Base-by-base conservation (phyloP, 2,797 vertebrate species). In the Hippocampus kuda region DNA sequence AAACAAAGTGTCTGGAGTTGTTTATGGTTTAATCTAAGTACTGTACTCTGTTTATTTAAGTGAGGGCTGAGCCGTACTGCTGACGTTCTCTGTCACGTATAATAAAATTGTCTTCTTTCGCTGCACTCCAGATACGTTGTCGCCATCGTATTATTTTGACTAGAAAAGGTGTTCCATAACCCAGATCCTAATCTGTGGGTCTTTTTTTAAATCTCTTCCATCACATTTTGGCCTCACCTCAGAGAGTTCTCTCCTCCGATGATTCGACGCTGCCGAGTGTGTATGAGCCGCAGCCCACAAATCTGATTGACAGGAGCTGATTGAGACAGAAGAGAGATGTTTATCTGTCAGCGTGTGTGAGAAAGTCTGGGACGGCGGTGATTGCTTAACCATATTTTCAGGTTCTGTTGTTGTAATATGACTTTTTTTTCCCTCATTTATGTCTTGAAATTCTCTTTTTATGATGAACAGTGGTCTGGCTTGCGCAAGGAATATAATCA, bases 161-260 rank as follows among this genome's bases (percentile, higher is more conserved):
- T 22, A 8, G 22, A 54, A 54, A 54, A 54, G 51, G 22, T 11
- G 51, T n/a, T 54, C 51, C 51, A 24, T 24, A 54, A n/a, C 51
- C 22, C 20, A 54, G n/a, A 54, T 54, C 22, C 10, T n/a, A 3
- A 18, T 49, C 15, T 20, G 16, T 20, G 18, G 15, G 48, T 1
- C 48, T 49, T 49, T 49, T 57, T 26, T 26, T n/a, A 56, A 26
- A 57, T 57, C 54, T 57, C 24, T 59, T 57, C 15, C 13, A 59
- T 59, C 27, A 59, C 27, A 60, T 18, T 15, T 16, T 3, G 16
- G 57, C 27, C 82, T 84, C 75, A 99, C 97, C 97, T 92, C 89
- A 97, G 90, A 75, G 97, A 97, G 87, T 98, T 98, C 83, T 93
- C 93, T 66, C 97, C 97, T 74, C 97, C 97, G 75, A 98, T 94